A percentile compares a stretch with the other conserved stretches of the same genome.
Conservation (phyloP, 2,113 vertebrate species). For the Macaca mulatta region DNA sequence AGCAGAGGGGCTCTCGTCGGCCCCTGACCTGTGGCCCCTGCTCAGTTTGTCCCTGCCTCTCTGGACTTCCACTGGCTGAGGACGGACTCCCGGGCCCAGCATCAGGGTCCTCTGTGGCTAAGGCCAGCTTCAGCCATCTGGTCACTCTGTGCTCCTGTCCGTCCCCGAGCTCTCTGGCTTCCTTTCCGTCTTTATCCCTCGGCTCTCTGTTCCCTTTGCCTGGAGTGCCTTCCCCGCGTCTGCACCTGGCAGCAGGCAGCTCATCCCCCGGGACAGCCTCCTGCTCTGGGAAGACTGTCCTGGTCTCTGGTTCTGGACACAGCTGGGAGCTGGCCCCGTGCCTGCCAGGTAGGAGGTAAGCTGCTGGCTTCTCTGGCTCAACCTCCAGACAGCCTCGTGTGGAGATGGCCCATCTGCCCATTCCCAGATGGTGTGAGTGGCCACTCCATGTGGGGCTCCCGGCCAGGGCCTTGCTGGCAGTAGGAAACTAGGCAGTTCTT, state of each 20-base stretch:
- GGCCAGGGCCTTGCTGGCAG: neutral
- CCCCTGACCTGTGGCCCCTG: accelerated
- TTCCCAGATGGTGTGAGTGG: accelerated
- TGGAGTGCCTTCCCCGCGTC: neutral
- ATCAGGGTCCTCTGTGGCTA: neutral
- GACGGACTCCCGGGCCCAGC: neutral
- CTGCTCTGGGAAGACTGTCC: neutral
- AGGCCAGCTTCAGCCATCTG: neutral
- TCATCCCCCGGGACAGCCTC: too few species aligned
- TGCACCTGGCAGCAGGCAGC: neutral
- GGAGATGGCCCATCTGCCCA: neutral
- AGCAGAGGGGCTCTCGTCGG: neutral
- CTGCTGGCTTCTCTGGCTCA: neutral
- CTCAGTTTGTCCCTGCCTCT: neutral
- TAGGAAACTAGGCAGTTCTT: neutral
- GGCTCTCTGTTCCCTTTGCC: neutral
- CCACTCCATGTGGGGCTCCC: neutral
- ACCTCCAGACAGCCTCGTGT: neutral
- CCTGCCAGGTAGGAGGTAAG: neutral
- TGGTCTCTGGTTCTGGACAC: neutral
- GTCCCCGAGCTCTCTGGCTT: neutral
- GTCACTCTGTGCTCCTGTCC: neutral
- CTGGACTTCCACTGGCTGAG: neutral
- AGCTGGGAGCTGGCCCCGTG: neutral
- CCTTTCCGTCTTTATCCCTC: neutral